Evolutionary conservation across 1,140 invertebrate species (phyloP).

Genomic region (Oryzaephilus surinamensis): DNA sequence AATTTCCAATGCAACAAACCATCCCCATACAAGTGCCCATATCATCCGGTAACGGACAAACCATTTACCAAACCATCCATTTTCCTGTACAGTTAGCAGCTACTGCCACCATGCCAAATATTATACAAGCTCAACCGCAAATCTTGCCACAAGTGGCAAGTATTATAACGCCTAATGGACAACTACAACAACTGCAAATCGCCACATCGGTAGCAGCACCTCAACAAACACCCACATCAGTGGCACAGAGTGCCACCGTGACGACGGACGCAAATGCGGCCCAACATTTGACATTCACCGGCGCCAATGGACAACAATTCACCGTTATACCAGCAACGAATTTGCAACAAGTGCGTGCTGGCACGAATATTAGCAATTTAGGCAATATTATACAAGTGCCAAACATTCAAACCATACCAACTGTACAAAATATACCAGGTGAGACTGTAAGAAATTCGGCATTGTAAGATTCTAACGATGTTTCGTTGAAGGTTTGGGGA

Average conservation of each 20-base stretch:
- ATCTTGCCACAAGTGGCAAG: constrained; percentile 63
- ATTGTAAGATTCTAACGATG: no score
- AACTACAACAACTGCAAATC: constrained; percentile 61
- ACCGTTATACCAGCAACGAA: constrained; percentile 59
- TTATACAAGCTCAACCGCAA: constrained; percentile 43
- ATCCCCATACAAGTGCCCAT: constrained; percentile 90
- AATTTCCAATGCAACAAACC: constrained; percentile 73
- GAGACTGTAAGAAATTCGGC: constrained; percentile 4
- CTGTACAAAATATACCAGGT: constrained; percentile 36
- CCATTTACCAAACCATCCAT: constrained; percentile 86
- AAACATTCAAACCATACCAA: constrained; percentile 34
- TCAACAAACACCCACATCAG: constrained; percentile 18
- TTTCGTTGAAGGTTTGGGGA: constrained; percentile 50
- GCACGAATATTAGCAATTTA: no score
- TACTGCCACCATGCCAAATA: constrained; percentile 42
- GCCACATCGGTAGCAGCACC: constrained; percentile 42
- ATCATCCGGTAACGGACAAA: constrained; percentile 79
- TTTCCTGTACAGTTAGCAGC: constrained; percentile 72
- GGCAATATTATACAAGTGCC: constrained; percentile 35
- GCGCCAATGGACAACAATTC: constrained; percentile 58
- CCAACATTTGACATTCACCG: constrained; percentile 49
- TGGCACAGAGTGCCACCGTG: constrained; percentile 25
- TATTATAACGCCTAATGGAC: constrained; percentile 75
- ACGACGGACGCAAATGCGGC: constrained; percentile 27
- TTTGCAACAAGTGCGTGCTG: constrained; percentile 31